Conservation (phyloP, 2,797 vertebrate species). For the Podarcis siculus region DNA sequence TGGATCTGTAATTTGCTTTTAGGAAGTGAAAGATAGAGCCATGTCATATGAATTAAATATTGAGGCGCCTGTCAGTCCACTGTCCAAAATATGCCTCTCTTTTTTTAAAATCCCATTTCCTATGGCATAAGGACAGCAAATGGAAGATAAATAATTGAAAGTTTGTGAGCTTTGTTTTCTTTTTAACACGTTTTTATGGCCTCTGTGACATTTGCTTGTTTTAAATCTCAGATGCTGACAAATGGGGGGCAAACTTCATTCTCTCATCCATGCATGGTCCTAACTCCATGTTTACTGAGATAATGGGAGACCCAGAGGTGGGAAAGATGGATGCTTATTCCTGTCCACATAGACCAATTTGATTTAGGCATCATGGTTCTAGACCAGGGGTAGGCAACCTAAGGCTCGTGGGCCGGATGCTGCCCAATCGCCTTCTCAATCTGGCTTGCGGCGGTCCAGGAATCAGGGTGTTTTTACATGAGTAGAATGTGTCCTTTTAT, state of each 20-base stretch:
- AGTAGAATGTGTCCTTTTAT: too few species aligned
- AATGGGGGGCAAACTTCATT: background rate
- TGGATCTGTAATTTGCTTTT: constrained; percentile 20
- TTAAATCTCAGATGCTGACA: background rate
- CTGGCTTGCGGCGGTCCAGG: accelerated
- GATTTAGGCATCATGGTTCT: too few species aligned
- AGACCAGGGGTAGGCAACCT: too few species aligned
- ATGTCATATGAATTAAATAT: constrained; percentile 2
- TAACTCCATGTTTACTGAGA: background rate
- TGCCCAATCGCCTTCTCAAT: too few species aligned
- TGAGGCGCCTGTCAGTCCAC: background rate
- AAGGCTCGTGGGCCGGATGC: accelerated
- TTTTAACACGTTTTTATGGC: background rate
- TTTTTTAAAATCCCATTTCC: background rate
- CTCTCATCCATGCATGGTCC: background rate
- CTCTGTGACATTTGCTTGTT: background rate
- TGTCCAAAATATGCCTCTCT: background rate
- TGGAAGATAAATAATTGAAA: background rate
- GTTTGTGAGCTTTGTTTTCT: background rate
- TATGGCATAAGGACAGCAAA: background rate
- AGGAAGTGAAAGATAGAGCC: background rate
- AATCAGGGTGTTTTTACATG: too few species aligned
- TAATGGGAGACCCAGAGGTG: background rate
- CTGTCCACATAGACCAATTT: background rate
- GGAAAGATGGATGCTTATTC: too few species aligned